A percentile compares a stretch with the other conserved stretches of the same genome.
Evolutionary conservation across 2,113 vertebrate species (phyloP).

Genomic region (Egretta garzetta): DNA sequence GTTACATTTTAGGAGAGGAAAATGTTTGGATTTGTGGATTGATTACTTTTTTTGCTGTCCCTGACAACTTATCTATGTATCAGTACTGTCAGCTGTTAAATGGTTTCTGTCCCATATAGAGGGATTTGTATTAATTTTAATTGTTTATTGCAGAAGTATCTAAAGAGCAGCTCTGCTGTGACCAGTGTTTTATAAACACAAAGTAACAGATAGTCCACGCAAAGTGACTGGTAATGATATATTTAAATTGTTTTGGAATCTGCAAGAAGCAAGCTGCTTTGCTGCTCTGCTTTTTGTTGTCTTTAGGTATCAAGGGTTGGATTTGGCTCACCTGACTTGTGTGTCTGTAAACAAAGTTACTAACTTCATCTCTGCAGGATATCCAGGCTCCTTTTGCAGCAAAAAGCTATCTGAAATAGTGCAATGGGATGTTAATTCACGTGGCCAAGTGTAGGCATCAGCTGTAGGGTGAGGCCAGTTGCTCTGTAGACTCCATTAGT

Average conservation of each 20-base stretch:
- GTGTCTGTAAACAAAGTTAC: neutral
- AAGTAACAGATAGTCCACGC: neutral
- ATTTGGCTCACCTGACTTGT: neutral
- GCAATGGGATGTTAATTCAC: neutral
- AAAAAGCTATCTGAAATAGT: neutral
- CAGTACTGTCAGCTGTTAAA: neutral
- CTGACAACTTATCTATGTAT: neutral
- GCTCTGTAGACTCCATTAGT: fast-evolving
- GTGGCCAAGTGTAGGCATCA: neutral
- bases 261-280: neutral
- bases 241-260: neutral
- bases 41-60: neutral
- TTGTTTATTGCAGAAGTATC: neutral
- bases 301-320: neutral
- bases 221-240: neutral
- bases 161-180: neutral
- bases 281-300: neutral
- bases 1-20: neutral
- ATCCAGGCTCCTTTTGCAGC: neutral
- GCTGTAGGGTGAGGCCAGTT: neutral
- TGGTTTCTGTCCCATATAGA: neutral
- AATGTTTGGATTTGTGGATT: neutral
- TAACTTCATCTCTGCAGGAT: neutral
- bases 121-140: neutral
- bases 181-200: neutral